Conservation (phyloP, 2,113 vertebrate genomes). For the Platysternon megacephalum region DNA sequence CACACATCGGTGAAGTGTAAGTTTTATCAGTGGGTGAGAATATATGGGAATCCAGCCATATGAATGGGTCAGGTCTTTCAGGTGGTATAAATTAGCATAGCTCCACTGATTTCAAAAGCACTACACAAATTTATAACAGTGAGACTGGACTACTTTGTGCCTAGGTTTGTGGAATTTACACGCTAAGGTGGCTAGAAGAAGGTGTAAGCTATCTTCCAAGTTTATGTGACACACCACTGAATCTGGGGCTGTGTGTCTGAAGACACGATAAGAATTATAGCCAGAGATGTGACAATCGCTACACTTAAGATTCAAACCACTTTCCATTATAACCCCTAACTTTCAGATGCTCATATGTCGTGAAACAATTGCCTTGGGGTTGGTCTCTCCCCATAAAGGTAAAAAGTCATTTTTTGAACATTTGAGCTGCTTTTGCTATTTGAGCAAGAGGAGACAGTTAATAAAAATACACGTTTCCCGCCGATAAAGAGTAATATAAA, state of each 20-base stretch:
- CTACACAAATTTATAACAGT: background rate
- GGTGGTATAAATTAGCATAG: background rate
- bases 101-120: background rate
- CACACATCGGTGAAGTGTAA: background rate
- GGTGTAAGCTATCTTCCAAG: background rate
- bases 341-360: background rate
- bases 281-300: background rate
- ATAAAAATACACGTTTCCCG: background rate
- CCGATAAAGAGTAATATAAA: background rate
- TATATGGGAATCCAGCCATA: background rate
- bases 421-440: background rate
- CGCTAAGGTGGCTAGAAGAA: background rate
- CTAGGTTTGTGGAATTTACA: fast-evolving
- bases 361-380: background rate
- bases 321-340: background rate
- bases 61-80: background rate
- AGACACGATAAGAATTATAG: background rate
- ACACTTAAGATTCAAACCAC: background rate
- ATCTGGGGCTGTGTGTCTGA: background rate
- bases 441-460: background rate
- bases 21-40: background rate
- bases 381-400: background rate
- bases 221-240: background rate
- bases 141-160: background rate
- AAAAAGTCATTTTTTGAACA: constrained; percentile 24